A percentile compares a stretch with the other conserved stretches of the same genome.
Evolutionary conservation across 2,797 vertebrate species (phyloP).

Genomic region (Chiloscyllium punctatum): DNA sequence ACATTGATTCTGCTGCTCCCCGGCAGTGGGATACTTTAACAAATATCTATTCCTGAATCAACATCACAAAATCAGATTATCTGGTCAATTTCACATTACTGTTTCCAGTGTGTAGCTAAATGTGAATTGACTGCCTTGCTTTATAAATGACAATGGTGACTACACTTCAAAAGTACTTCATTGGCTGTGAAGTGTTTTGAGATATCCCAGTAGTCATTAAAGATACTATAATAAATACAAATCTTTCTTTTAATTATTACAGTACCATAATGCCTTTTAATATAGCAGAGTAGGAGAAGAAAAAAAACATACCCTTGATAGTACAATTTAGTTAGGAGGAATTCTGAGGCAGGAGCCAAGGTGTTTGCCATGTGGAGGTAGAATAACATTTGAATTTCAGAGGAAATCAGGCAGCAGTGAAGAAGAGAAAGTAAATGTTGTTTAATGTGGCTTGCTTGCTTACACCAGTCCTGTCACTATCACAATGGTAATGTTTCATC

Average conservation of each 20-base stretch:
- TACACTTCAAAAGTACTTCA: not conserved
- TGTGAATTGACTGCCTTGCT: not conserved
- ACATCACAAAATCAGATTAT: not conserved
- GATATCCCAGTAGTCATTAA: not conserved
- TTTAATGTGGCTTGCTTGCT: constrained; percentile 1
- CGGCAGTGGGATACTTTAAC: not conserved
- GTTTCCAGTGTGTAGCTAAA: not conserved
- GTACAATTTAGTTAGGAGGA: not conserved
- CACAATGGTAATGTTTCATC: not conserved
- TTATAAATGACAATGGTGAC: not conserved
- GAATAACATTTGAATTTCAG: not conserved
- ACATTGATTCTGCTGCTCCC: no score
- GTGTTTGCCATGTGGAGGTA: not conserved
- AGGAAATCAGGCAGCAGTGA: not conserved
- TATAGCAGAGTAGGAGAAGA: not conserved
- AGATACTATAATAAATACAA: not conserved
- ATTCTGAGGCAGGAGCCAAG: not conserved
- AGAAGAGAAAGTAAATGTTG: not conserved
- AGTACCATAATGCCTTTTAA: not conserved
- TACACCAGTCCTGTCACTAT: not conserved
- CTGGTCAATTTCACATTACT: not conserved
- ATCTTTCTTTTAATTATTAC: not conserved
- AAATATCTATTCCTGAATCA: not conserved
- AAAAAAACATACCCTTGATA: not conserved
- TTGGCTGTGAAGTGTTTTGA: not conserved